phyloP scores from a whole-genome alignment of 92 coral and sea anemone species.

The Anthopleura xanthogrammica region DNA sequence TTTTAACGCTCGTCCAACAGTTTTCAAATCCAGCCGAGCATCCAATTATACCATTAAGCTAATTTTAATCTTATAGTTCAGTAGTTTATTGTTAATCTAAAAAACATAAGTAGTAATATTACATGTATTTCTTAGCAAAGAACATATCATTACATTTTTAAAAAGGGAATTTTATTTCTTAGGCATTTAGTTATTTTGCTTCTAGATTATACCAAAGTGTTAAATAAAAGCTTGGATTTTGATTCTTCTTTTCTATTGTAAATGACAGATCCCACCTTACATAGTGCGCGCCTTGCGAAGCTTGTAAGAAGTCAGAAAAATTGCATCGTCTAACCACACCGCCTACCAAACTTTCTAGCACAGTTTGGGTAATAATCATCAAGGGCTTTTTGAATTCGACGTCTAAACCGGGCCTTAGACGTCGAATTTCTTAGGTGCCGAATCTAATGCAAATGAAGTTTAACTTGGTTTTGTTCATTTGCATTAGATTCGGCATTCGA shows the following conservation, averaged over 20 bases:
- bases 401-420: no score
- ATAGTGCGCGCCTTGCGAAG: no score
- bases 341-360: no score
- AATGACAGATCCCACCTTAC: no score
- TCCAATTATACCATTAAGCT: neutral
- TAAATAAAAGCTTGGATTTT: neutral
- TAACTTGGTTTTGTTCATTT: no score
- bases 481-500: no score
- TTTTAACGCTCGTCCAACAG: conserved; percentile 3
- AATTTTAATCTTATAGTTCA: neutral
- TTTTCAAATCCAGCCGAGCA: neutral
- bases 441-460: no score
- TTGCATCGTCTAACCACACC: no score
- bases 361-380: no score
- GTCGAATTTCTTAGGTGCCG: no score
- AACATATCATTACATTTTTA: neutral
- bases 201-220: neutral
- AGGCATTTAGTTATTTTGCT: neutral
- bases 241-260: neutral
- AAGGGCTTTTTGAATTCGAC: no score
- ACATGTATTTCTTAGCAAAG: neutral
- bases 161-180: neutral
- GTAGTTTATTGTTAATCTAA: neutral
- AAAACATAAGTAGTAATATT: neutral
- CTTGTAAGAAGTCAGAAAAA: no score